These are phyloP conservation scores for Glomeris maerens DNA, from an alignment of 1,140 invertebrate genomes.

Conservation along the genomic window DNA sequence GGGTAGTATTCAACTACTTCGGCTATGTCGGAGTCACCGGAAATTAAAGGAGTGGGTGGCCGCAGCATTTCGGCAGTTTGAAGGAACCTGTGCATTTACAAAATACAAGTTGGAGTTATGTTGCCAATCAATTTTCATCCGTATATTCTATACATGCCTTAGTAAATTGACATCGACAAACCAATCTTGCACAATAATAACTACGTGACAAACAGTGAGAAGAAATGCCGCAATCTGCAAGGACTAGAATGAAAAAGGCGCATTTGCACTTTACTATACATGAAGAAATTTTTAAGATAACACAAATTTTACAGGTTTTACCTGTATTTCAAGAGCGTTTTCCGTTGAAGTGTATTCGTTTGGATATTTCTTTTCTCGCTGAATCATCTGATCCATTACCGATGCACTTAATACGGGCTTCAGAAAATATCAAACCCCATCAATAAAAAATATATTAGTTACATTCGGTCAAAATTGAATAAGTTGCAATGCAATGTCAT, in stretches of 20 bases:
- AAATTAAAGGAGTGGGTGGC: slow-evolving; percentile 49
- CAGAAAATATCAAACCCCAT: slow-evolving; percentile 10
- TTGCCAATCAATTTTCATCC: neutral
- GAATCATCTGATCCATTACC: slow-evolving; percentile 40
- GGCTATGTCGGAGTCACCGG: slow-evolving; percentile 36
- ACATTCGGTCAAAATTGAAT: neutral
- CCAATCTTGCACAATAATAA: slow-evolving; percentile 74
- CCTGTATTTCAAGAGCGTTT: slow-evolving; percentile 47
- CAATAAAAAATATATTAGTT: slow-evolving; percentile 10
- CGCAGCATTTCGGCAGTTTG: slow-evolving; percentile 76
- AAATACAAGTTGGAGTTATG: slow-evolving; percentile 12
- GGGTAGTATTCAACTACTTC: slow-evolving; percentile 54
- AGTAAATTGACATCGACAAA: slow-evolving; percentile 60
- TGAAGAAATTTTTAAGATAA: neutral
- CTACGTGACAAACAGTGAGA: slow-evolving; percentile 73
- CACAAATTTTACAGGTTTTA: slow-evolving; percentile 8
- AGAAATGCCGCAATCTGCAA: slow-evolving; percentile 67
- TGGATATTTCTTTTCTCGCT: slow-evolving; percentile 31
- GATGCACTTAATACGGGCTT: slow-evolving; percentile 47
- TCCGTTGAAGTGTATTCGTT: slow-evolving; percentile 45
- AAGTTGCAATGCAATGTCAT: neutral
- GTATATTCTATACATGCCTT: slow-evolving; percentile 33
- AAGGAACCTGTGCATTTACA: slow-evolving; percentile 49
- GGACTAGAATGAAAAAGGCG: slow-evolving; percentile 38
- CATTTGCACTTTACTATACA: neutral